Conservation (phyloP, 2,113 vertebrate species). For the Triplophysa siluroides region DNA sequence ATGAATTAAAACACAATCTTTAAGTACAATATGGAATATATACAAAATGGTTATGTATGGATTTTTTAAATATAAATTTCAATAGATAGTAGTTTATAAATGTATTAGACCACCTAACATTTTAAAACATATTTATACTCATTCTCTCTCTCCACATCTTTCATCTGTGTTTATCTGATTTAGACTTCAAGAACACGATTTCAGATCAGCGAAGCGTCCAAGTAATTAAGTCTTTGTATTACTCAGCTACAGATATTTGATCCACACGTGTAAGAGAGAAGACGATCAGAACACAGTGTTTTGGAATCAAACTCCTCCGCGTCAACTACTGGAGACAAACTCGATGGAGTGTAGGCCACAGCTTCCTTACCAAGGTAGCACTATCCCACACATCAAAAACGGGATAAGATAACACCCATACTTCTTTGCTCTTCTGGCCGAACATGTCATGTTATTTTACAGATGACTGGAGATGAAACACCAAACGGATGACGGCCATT, state of each 20-base stretch:
- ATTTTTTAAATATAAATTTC: too few relatives aligned
- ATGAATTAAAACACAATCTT: too few relatives aligned
- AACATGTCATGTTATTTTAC: neutral
- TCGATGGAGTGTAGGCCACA: too few relatives aligned
- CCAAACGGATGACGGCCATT: neutral
- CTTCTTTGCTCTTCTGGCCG: neutral
- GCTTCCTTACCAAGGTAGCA: too few relatives aligned
- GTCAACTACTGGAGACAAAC: neutral
- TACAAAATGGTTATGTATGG: too few relatives aligned
- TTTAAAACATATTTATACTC: too few relatives aligned
- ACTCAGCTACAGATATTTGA: neutral
- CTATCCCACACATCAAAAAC: too few relatives aligned
- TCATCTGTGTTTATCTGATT: too few relatives aligned
- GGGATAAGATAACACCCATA: neutral
- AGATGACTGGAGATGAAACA: neutral
- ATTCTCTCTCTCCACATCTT: too few relatives aligned
- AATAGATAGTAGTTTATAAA: too few relatives aligned
- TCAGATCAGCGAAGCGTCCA: neutral
- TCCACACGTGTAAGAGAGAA: neutral
- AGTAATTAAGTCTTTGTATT: conserved; percentile 14
- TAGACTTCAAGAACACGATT: neutral
- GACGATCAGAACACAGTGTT: neutral
- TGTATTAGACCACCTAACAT: too few relatives aligned
- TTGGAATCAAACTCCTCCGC: neutral
- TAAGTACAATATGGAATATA: too few relatives aligned